Evolutionary conservation across 1,140 invertebrate species (phyloP).

Genomic region (Phenacoccus solenopsis): DNA sequence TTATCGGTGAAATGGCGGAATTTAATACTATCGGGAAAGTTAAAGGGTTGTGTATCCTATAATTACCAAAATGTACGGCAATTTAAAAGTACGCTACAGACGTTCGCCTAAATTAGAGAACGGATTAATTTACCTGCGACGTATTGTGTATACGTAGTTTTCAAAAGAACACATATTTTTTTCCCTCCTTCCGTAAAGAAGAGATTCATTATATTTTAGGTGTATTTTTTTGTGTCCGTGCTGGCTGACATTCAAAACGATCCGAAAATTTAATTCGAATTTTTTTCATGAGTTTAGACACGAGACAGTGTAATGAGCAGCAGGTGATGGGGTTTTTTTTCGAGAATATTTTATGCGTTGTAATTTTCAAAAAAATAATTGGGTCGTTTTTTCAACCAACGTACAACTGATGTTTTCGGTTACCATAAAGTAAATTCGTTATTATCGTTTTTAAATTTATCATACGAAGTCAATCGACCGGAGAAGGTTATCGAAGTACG

Average conservation of each 20-base stretch:
- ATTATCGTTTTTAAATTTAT: too few relatives aligned
- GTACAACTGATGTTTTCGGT: too few relatives aligned
- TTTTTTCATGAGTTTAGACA: not conserved
- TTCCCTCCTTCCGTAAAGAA: too few relatives aligned
- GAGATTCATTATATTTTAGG: not conserved
- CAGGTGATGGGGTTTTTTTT: too few relatives aligned
- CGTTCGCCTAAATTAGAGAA: not conserved
- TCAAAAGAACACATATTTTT: not conserved
- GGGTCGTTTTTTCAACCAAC: too few relatives aligned
- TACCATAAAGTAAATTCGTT: too few relatives aligned
- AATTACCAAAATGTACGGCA: not conserved
- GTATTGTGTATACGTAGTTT: not conserved
- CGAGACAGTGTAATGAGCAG: not conserved
- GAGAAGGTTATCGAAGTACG: too few relatives aligned
- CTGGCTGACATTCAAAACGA: not conserved
- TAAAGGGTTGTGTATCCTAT: slow-evolving; percentile 1
- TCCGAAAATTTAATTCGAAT: not conserved
- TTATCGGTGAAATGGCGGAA: not conserved
- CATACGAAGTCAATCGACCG: too few relatives aligned
- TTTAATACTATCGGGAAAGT: not conserved
- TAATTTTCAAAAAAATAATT: too few relatives aligned
- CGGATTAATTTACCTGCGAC: not conserved
- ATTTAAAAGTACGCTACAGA: not conserved
- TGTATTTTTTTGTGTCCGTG: not conserved
- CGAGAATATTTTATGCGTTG: too few relatives aligned